Percentiles rank a stretch among this genome's conserved stretches.
Conservation (phyloP, 1,140 invertebrate genomes). For the Drosophila setifemur region DNA sequence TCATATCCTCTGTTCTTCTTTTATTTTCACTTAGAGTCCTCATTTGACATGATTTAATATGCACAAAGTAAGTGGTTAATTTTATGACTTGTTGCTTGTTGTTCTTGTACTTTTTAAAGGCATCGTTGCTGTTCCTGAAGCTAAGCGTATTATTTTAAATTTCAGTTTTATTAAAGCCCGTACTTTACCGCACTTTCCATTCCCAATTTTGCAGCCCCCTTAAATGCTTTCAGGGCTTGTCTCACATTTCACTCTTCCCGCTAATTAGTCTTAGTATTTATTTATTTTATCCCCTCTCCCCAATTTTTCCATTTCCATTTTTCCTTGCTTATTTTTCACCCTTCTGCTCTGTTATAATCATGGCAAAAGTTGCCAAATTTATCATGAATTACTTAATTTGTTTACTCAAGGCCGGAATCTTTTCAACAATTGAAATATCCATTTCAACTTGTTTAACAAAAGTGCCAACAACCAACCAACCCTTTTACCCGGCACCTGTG, state of each 20-base stretch:
- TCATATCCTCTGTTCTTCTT: background rate
- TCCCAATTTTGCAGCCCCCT: no score
- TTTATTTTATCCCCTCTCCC: background rate
- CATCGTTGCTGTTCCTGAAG: no score
- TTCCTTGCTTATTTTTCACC: background rate
- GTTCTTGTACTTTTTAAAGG: no score
- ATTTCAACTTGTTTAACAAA: slow-evolving; percentile 42
- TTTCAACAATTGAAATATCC: slow-evolving; percentile 55
- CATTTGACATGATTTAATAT: background rate
- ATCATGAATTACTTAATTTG: slow-evolving; percentile 72
- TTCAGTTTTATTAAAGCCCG: background rate
- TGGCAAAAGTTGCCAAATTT: slow-evolving; percentile 27
- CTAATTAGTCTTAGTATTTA: background rate
- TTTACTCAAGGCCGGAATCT: slow-evolving; percentile 41
- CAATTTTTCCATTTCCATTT: background rate
- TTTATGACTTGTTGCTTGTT: no score
- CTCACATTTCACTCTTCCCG: no score
- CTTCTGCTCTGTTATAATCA: slow-evolving; percentile 13
- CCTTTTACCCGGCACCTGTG: slow-evolving; percentile 26
- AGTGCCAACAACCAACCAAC: no score
- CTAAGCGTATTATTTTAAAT: no score
- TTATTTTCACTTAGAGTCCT: background rate
- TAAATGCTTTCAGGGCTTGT: no score
- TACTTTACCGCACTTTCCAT: no score
- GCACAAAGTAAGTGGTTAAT: background rate